Percentiles rank a stretch among this genome's conserved stretches.
Evolutionary conservation across 64 coral and sea anemone species (phyloP).

Genomic region (Porites lutea): DNA sequence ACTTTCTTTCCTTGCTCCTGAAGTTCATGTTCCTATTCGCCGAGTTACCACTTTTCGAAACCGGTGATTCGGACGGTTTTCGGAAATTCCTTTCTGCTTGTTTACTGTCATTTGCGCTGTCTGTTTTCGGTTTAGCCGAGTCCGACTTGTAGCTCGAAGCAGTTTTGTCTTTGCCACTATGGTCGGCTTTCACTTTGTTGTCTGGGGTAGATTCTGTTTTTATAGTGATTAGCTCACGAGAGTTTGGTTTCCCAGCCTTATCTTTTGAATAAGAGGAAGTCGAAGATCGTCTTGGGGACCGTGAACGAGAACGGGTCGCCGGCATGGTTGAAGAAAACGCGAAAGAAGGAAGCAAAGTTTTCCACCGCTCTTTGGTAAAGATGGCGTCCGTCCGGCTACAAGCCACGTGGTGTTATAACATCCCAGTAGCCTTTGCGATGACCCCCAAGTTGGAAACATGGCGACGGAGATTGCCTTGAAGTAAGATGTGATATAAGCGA

Average conservation of each 20-base stretch:
- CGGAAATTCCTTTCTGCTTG: neutral
- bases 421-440: conserved; percentile 19
- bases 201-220: conserved; percentile 8
- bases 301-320: conserved; percentile 37
- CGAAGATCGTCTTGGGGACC: conserved; percentile 15
- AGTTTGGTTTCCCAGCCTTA: conserved; percentile 19
- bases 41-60: neutral
- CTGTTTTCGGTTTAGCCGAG: neutral
- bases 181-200: neutral
- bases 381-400: conserved; percentile 1
- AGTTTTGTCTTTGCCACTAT: neutral
- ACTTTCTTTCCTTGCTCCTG: conserved; percentile 87
- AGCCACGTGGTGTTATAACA: neutral
- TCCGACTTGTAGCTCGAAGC: neutral
- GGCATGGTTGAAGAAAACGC: neutral
- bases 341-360: neutral
- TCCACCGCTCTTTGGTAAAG: neutral
- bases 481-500: neutral
- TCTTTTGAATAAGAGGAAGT: conserved; percentile 35
- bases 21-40: neutral
- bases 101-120: neutral
- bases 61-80: conserved; percentile 32
- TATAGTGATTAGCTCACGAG: conserved; percentile 47
- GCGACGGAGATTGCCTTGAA: conserved; percentile 27
- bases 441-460: neutral